Evolutionary conservation across 2,797 vertebrate species (phyloP), one percentile per base, ranked within the genome.

Genomic region (Notolabrus celidotus): DNA sequence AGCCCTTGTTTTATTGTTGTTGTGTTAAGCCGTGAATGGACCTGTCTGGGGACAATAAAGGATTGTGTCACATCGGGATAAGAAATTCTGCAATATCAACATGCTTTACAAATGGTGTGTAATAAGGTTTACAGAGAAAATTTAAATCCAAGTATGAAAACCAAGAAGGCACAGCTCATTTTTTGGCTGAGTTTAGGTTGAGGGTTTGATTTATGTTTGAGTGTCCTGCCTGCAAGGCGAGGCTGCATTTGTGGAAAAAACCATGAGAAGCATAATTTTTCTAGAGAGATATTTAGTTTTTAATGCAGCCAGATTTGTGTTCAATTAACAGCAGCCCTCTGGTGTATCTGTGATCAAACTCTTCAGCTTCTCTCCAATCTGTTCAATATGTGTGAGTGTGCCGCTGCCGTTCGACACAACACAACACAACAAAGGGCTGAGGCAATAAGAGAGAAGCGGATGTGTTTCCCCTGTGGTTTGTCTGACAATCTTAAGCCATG

Each of bases 1-100:
- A 75, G 49, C 69, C 80, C 86, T 93, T 93, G 90, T 93, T 92
- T 91, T 88, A 89, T 88, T 90, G 83, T 90, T 85, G 86, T 78
- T 68, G 77, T 82, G 88, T 88, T 91, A 90, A 92, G 88, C 92
- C 56, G 59, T 89, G 90, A 91, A 91, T 83, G 87, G 82, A 91
- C 85, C 85, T 89, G 85, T 93, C 89, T 89, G 73, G 78, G n/a
- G 74, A 91, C 88, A 86, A 90, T 89, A 91, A 89, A 90, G 76
- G 78, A 87, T 86, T 87, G 86, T 88, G 88, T 88, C 89, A 87
- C 77, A 64, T 85, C 71, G 66, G 80, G 83, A 91, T 86, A 86
- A 83, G 74, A 86, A 56, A 82, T 82, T 83, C 84, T 80, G 76
- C 81, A 68, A 69, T 79, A 88, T 88, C 87, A 86, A 89, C 86